A percentile compares a stretch with the other conserved stretches of the same genome.
Conservation (phyloP, 2,113 vertebrate genomes). For the Grus americana region DNA sequence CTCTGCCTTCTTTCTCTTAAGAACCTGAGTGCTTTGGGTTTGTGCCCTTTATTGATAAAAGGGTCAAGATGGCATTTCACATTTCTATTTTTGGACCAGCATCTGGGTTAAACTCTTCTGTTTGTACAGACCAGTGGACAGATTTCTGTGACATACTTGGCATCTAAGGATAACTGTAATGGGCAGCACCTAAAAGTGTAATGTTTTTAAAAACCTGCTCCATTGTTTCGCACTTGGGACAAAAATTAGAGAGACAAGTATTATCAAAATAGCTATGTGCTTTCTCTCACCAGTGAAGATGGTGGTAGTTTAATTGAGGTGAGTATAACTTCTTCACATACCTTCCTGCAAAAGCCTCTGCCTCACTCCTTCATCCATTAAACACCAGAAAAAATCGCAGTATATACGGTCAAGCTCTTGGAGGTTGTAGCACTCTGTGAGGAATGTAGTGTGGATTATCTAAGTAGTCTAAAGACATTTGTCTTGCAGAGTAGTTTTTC, state of each 20-base stretch:
- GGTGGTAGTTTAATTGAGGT: not conserved
- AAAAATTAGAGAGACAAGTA: not conserved
- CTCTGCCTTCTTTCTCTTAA: not conserved
- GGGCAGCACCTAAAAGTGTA: not conserved
- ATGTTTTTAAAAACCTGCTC: not conserved
- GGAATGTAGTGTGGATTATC: not conserved
- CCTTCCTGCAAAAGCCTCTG: not conserved
- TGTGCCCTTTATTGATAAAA: not conserved
- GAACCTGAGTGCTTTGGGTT: not conserved
- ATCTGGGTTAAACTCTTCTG: not conserved
- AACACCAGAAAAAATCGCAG: not conserved
- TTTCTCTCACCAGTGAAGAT: not conserved
- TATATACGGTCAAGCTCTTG: not conserved
- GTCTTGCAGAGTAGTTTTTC: not conserved
- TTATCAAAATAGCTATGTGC: not conserved
- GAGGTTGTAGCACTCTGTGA: not conserved
- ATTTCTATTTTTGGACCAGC: not conserved
- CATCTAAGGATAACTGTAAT: not conserved
- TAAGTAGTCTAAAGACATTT: not conserved
- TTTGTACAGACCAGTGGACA: not conserved
- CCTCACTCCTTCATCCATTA: not conserved
- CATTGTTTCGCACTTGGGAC: not conserved
- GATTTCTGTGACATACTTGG: not conserved
- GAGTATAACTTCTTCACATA: not conserved
- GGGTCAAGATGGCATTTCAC: not conserved